A percentile compares a stretch with the other conserved stretches of the same genome.
These are phyloP conservation scores for Gallinago paraguaiae DNA, from an alignment of 2,113 vertebrate genomes.

Conservation along the genomic window DNA sequence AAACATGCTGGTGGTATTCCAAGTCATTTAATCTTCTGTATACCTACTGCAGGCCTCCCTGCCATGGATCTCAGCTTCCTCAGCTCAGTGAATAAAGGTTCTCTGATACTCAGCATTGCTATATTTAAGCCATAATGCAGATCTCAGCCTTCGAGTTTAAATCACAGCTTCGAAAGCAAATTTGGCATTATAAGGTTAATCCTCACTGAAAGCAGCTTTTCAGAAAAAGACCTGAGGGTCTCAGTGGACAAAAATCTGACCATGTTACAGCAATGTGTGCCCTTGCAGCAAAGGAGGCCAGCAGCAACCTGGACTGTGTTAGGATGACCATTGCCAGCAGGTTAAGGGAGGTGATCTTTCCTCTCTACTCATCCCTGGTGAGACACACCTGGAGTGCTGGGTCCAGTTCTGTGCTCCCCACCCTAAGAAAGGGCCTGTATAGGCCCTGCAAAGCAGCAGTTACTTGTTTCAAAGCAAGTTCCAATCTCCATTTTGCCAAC, in stretches of 20 bases:
- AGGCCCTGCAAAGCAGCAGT: not conserved
- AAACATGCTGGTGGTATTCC: not conserved
- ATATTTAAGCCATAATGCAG: not conserved
- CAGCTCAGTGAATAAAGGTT: not conserved
- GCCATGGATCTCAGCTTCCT: not conserved
- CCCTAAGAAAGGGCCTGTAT: not conserved
- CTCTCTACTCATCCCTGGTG: not conserved
- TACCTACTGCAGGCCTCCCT: not conserved
- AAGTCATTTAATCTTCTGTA: not conserved
- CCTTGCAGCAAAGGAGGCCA: not conserved
- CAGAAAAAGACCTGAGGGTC: not conserved
- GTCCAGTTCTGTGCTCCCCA: not conserved
- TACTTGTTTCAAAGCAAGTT: not conserved
- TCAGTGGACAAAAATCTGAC: not conserved
- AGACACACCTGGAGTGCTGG: not conserved
- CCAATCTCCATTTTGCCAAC: not conserved
- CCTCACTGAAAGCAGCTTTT: not conserved
- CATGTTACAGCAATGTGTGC: not conserved
- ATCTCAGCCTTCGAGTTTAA: not conserved
- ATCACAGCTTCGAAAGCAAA: not conserved
- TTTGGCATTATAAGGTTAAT: not conserved
- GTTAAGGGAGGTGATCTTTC: not conserved
- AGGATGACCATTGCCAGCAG: not conserved
- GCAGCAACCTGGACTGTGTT: not conserved
- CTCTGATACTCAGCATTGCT: not conserved